Conservation (phyloP, 2,113 vertebrate species). For the Siniperca knerii region DNA sequence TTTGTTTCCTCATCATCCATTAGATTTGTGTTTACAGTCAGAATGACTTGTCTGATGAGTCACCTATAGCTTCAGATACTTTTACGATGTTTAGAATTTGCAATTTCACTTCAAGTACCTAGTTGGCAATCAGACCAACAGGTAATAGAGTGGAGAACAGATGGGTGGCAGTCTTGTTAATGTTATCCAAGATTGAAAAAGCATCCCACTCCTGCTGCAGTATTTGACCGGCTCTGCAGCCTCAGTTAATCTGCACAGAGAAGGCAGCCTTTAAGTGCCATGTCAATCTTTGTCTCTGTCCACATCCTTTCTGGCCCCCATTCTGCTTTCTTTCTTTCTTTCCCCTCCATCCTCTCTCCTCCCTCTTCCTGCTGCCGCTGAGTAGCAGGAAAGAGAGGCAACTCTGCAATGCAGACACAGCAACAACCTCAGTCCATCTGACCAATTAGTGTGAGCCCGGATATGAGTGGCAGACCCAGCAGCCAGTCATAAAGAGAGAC, state of each 20-base stretch:
- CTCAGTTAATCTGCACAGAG: slow-evolving; percentile 58
- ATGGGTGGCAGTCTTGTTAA: slow-evolving; percentile 57
- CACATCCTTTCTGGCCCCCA: slow-evolving; percentile 45
- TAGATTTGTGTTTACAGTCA: slow-evolving; percentile 41
- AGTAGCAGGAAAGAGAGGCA: slow-evolving; percentile 67
- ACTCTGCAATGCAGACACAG: slow-evolving; percentile 84
- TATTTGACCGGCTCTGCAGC: slow-evolving; percentile 45
- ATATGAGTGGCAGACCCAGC: slow-evolving; percentile 76
- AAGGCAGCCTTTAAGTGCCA: slow-evolving; percentile 43
- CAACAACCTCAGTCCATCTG: slow-evolving; percentile 78
- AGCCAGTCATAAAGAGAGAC: slow-evolving; percentile 71
- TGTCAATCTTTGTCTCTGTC: slow-evolving; percentile 60
- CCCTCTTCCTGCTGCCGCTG: slow-evolving; percentile 46
- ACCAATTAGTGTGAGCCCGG: slow-evolving; percentile 78
- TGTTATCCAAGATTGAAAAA: slow-evolving; percentile 46
- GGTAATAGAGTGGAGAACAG: slow-evolving; percentile 53
- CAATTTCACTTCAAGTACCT: slow-evolving; percentile 52
- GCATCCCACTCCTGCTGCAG: slow-evolving; percentile 37
- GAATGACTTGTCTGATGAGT: slow-evolving; percentile 44
- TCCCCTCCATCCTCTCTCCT: slow-evolving; percentile 30
- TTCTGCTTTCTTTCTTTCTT: slow-evolving; percentile 32
- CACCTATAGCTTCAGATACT: slow-evolving; percentile 40
- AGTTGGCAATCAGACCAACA: slow-evolving; percentile 61
- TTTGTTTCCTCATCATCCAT: slow-evolving; percentile 12
- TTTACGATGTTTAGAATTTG: slow-evolving; percentile 42